Conservation (phyloP, 2,113 vertebrate genomes). For the Ascaphus truei region DNA sequence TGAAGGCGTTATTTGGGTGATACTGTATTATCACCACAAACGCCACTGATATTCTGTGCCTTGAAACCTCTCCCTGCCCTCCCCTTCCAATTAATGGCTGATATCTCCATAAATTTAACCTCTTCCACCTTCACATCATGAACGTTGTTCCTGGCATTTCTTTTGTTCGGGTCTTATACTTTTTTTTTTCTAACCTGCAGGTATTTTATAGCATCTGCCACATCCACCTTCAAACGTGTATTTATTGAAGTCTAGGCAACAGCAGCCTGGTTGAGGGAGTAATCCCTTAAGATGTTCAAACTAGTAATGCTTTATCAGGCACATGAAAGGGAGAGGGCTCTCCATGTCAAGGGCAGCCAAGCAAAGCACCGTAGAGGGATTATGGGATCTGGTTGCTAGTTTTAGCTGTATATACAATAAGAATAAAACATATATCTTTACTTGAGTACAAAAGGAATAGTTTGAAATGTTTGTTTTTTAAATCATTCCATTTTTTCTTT, state of each 20-base stretch:
- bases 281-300: conserved; percentile 19
- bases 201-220: not conserved
- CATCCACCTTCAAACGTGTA: not conserved
- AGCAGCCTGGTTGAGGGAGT: not conserved
- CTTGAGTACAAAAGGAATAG: not conserved
- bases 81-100: no score
- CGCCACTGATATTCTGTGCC: no score
- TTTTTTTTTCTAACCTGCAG: not conserved
- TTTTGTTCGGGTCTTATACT: no score
- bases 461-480: not conserved
- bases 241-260: conserved; percentile 3
- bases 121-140: no score
- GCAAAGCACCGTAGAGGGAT: conserved; percentile 7
- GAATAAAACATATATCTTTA: not conserved
- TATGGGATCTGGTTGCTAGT: not conserved
- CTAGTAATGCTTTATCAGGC: conserved; percentile 3
- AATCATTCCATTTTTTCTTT: not conserved
- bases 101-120: no score
- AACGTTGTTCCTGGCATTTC: no score
- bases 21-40: no score
- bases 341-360: conserved; percentile 6
- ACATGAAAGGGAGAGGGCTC: conserved; percentile 3
- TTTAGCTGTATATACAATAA: not conserved
- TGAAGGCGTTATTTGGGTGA: no score
- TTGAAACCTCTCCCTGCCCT: no score